phyloP scores from a whole-genome alignment of 2,888 invertebrate genomes.

The Agrenia bidenticulata region DNA sequence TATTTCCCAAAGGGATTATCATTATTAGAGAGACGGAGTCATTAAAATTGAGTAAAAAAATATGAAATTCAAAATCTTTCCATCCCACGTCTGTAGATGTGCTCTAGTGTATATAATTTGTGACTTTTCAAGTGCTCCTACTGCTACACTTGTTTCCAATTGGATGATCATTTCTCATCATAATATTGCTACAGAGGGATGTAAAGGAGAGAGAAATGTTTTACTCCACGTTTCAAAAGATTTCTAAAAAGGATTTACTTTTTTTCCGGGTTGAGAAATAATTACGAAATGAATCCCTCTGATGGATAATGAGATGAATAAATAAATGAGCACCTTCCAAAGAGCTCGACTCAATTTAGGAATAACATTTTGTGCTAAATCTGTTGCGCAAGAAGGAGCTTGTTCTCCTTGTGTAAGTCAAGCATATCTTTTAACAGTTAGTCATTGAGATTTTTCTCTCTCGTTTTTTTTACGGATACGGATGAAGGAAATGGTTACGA shows the following conservation, averaged over 20 bases:
- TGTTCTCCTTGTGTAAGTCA: too few species aligned
- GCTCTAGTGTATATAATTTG: not conserved
- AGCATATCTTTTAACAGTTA: too few species aligned
- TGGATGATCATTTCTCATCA: not conserved
- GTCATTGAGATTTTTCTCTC: too few species aligned
- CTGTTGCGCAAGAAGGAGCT: conserved; percentile 5
- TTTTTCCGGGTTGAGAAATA: not conserved
- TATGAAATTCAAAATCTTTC: too few species aligned
- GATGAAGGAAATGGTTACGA: too few species aligned
- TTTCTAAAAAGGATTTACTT: conserved; percentile 1
- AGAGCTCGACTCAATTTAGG: not conserved
- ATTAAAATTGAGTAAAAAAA: too few species aligned
- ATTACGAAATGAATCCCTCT: conserved; percentile 5
- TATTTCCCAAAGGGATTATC: too few species aligned
- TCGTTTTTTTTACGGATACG: too few species aligned
- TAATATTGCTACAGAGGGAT: not conserved
- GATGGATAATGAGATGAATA: not conserved
- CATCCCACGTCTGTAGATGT: too few species aligned
- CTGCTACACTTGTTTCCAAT: not conserved
- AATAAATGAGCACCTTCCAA: not conserved
- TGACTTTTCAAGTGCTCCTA: conserved; percentile 1
- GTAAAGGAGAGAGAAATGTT: not conserved
- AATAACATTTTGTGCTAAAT: not conserved
- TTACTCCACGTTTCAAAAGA: not conserved
- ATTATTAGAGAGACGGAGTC: too few species aligned